Evolutionary conservation across 2,888 invertebrate genomes (phyloP).

Genomic region (Rhamphomyia laevipes): DNA sequence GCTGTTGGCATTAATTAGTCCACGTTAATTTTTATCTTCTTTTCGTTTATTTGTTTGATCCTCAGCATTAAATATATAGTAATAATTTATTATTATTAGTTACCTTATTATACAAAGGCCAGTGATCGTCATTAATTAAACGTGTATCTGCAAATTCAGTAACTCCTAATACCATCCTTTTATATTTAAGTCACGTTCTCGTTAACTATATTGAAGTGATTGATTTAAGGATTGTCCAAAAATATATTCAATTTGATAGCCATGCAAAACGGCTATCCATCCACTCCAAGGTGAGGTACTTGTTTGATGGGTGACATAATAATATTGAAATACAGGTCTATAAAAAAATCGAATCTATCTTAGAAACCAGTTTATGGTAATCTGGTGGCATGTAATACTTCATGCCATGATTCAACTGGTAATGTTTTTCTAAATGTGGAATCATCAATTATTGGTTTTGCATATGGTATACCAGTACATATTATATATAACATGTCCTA

Average conservation of each 20-base stretch:
- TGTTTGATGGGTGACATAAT: too few relatives aligned
- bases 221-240: slow-evolving; percentile 91
- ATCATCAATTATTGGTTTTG: too few relatives aligned
- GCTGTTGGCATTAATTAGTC: slow-evolving; percentile 74
- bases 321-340: too few relatives aligned
- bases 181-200: slow-evolving; percentile 78
- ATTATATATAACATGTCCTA: too few relatives aligned
- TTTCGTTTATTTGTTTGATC: slow-evolving; percentile 48
- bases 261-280: slow-evolving; percentile 99
- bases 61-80: slow-evolving; percentile 81
- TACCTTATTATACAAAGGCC: slow-evolving; percentile 78
- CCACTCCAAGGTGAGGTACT: slow-evolving; percentile 91
- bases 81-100: slow-evolving; percentile 80
- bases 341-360: too few relatives aligned
- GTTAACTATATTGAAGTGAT: slow-evolving; percentile 72
- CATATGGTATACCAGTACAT: too few relatives aligned
- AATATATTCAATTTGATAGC: slow-evolving; percentile 92
- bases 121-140: slow-evolving; percentile 44
- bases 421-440: too few relatives aligned
- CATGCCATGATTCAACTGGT: too few relatives aligned
- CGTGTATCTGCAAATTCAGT: slow-evolving; percentile 83
- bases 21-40: slow-evolving; percentile 46
- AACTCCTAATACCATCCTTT: slow-evolving; percentile 86
- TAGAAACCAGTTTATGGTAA: too few relatives aligned
- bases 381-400: too few relatives aligned